Evolutionary conservation across 2,888 invertebrate genomes (phyloP).

Genomic region (Tipula unca): DNA sequence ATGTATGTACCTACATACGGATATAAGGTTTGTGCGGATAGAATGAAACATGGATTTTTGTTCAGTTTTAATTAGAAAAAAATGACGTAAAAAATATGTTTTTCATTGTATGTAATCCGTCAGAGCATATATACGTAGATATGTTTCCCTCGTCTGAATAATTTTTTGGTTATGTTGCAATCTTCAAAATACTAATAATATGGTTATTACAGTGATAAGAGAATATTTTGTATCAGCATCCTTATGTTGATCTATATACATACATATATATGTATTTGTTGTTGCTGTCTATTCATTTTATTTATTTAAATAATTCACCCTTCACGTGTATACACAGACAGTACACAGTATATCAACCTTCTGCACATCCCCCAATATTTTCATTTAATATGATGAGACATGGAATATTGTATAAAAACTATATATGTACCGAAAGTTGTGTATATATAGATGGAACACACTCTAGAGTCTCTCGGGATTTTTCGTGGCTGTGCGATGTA

Average conservation of each 20-base stretch:
- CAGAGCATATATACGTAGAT: not conserved
- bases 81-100: not conserved
- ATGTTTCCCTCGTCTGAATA: not conserved
- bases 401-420: not conserved
- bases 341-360: not conserved
- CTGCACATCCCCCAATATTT: not conserved
- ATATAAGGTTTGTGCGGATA: not conserved
- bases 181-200: conserved; percentile 14
- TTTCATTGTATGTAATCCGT: not conserved
- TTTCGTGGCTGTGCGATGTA: not conserved
- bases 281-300: not conserved
- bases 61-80: not conserved
- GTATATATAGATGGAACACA: not conserved
- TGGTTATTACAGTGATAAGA: conserved; percentile 8
- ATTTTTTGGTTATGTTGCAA: not conserved
- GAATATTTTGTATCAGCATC: not conserved
- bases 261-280: too few relatives aligned
- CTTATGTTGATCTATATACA: conserved; percentile 1
- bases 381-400: not conserved
- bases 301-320: conserved; percentile 8
- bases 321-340: not conserved
- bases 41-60: not conserved
- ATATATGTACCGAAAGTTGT: not conserved
- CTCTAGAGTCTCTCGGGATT: not conserved
- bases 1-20: not conserved